A percentile compares a stretch with the other conserved stretches of the same genome.
phyloP scores from a whole-genome alignment of 2,888 invertebrate genomes.

The Troides helena region DNA sequence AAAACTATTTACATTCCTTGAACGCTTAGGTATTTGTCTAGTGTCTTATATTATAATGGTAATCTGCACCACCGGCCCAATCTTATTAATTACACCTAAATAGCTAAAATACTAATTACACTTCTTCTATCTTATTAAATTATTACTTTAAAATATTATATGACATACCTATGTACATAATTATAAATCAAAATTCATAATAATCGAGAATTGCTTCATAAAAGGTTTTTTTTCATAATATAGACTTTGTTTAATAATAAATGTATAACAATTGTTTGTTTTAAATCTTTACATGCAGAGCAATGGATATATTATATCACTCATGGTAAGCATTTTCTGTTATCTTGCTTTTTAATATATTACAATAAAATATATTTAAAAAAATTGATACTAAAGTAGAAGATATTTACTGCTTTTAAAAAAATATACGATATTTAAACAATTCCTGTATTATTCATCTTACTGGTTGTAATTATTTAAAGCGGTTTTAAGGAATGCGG shows the following conservation, averaged over 20 bases:
- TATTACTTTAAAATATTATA: too few relatives aligned
- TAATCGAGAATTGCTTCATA: too few relatives aligned
- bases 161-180: too few relatives aligned
- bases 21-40: slow-evolving; percentile 68
- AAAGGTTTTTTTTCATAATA: too few relatives aligned
- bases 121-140: background rate
- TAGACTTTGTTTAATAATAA: too few relatives aligned
- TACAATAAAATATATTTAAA: background rate
- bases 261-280: too few relatives aligned
- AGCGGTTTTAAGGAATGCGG: slow-evolving; percentile 11
- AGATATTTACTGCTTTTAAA: background rate
- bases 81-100: slow-evolving; percentile 29
- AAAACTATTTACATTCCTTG: slow-evolving; percentile 50
- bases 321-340: too few relatives aligned
- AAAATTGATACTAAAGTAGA: background rate
- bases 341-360: background rate
- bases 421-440: too few relatives aligned
- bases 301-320: too few relatives aligned
- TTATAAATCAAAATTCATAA: too few relatives aligned
- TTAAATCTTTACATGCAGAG: too few relatives aligned
- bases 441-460: too few relatives aligned
- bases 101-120: background rate
- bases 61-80: slow-evolving; percentile 80
- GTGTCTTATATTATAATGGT: slow-evolving; percentile 68
- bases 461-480: slow-evolving; percentile 15